Percentiles rank a stretch among this genome's conserved stretches.
Conservation (phyloP, 35 echinoderm and acorn worm genomes). For the Apostichopus japonicus region DNA sequence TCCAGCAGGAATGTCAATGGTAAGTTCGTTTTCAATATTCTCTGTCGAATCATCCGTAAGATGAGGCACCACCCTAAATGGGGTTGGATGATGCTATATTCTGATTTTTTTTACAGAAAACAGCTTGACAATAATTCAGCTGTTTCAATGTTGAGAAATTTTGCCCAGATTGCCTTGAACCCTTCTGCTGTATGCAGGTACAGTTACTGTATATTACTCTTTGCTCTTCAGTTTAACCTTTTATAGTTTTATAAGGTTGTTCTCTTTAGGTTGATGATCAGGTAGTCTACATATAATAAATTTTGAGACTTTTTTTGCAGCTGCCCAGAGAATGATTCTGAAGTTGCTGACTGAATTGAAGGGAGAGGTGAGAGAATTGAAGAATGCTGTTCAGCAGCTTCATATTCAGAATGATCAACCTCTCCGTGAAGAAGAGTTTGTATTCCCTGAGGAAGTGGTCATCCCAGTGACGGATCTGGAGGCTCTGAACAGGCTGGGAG, state of each 20-base stretch:
- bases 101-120: no score
- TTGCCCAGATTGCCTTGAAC: no score
- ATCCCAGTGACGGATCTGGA: neutral
- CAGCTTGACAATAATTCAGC: no score
- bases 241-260: neutral
- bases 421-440: neutral
- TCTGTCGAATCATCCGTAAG: neutral
- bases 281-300: neutral
- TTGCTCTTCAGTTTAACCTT: no score
- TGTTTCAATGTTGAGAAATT: no score
- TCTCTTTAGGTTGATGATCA: no score
- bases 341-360: neutral
- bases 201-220: no score
- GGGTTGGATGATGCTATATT: neutral
- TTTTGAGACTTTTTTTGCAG: neutral
- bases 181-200: no score
- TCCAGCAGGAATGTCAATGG: neutral
- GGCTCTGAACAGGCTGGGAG: neutral
- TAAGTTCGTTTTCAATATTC: neutral
- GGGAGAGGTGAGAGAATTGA: neutral
- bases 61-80: neutral
- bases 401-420: neutral
- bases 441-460: neutral
- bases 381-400: neutral
- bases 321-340: constrained; percentile 13